Base-by-base conservation (phyloP, 1,140 invertebrate species). In the Drosophila pallidifrons region DNA sequence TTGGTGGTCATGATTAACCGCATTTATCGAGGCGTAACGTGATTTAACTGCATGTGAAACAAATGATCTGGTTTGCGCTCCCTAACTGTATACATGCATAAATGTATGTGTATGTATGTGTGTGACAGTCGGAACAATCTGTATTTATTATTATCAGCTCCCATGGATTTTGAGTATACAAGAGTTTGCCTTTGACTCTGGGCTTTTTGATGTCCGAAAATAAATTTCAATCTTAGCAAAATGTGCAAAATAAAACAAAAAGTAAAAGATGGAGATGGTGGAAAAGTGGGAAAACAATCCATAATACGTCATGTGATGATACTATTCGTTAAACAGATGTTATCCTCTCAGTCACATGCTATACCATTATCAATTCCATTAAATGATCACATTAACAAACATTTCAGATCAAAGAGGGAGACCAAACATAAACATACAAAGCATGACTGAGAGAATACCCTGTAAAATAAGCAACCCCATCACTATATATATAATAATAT, bases 21-120 rank as follows among this genome's bases (percentile, higher is more conserved):
- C 85, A 85, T 89, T 89, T 88, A 85, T 81, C 85, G 81, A 64
- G 86, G 85, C 85, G 69, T 81, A 89, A 85, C 85, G 75, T 89
- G 85, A 89, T 89, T 89, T 89, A 76, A 79, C 85, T 90, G 85
- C 86, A 89, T 81, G 64, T 59, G 73, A 75, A 75, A 35, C 66
- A 88, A 72, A 67, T 81, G 80, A 86, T 86, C 82, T 86, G 82
- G 82, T 86, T 86, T 81, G 55, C 32, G 13, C 52, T 51, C 32
- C 16, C 64, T 46, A 54, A 59, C 54, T 51, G 25, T 45, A 45
- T 38, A 1, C 49, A 13, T 25, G 20, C 16, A 7, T 49, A 28
- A 16, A 10, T 16, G 41, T 41, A 4, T 46, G 38, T 52, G 25
- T 51, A 16, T 58, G 52, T 52, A 20, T 41, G 38, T 51, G 13